phyloP scores from a whole-genome alignment of 2,888 invertebrate genomes.

The Eulithis testata region DNA sequence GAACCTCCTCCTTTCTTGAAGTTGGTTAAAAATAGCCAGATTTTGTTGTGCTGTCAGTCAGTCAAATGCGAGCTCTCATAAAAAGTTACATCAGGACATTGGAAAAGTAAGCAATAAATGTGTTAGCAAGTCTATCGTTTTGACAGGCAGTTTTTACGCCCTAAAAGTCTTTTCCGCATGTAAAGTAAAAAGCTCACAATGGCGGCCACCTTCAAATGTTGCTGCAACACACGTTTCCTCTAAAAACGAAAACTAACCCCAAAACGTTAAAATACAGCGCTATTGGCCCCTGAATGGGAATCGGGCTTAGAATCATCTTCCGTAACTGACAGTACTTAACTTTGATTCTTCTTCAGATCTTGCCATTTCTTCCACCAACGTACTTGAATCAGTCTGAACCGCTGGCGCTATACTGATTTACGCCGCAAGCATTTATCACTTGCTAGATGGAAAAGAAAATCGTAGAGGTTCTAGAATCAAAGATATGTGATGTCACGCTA shows the following conservation, averaged over 20 bases:
- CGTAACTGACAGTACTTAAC: no score
- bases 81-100: background rate
- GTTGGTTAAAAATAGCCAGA: no score
- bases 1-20: no score
- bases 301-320: no score
- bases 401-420: background rate
- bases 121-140: slow-evolving; percentile 5
- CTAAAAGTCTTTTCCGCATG: no score
- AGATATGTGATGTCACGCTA: slow-evolving; percentile 34
- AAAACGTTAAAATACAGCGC: no score
- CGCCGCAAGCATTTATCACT: slow-evolving; percentile 20
- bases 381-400: background rate
- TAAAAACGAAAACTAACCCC: no score
- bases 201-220: no score
- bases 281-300: no score
- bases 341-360: no score
- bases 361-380: background rate
- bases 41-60: background rate
- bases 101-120: slow-evolving; percentile 16
- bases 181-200: no score
- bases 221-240: no score
- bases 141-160: background rate
- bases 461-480: slow-evolving; percentile 28
- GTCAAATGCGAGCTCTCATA: slow-evolving; percentile 4
- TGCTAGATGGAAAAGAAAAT: slow-evolving; percentile 30